Evolutionary conservation across 2,888 invertebrate genomes (phyloP).

Genomic region (Diachrysia chrysitis): DNA sequence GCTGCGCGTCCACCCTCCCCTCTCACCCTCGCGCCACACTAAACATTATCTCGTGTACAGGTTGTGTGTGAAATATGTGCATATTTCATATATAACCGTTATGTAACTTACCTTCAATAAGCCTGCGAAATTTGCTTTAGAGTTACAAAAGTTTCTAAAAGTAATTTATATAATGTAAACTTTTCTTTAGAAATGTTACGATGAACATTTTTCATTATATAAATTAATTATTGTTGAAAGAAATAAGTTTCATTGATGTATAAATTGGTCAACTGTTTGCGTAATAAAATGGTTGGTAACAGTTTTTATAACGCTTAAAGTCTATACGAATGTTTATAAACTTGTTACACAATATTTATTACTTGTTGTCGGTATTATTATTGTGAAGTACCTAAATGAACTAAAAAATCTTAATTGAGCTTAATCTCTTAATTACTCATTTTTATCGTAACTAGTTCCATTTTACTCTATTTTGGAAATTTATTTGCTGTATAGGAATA

Average conservation of each 20-base stretch:
- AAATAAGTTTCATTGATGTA: neutral
- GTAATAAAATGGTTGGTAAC: neutral
- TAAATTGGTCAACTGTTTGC: neutral
- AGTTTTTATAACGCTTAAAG: neutral
- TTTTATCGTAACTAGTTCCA: too few species aligned
- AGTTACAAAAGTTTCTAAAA: neutral
- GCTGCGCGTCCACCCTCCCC: constrained; percentile 58
- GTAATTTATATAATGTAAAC: neutral
- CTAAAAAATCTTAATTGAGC: too few species aligned
- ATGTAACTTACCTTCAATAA: neutral
- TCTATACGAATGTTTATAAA: neutral
- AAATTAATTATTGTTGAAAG: neutral
- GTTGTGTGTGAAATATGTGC: constrained; percentile 52
- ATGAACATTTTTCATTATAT: neutral
- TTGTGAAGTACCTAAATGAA: too few species aligned
- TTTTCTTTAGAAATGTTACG: neutral
- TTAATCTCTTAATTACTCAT: neutral
- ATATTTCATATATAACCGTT: constrained; percentile 28
- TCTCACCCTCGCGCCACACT: constrained; percentile 61
- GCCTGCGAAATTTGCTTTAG: neutral
- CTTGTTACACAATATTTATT: too few species aligned
- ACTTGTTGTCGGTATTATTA: too few species aligned
- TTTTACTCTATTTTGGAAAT: too few species aligned
- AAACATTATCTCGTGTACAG: constrained; percentile 76
- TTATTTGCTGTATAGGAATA: neutral